Conservation (phyloP, 2,888 invertebrate species). For the Cephus sareptanus region DNA sequence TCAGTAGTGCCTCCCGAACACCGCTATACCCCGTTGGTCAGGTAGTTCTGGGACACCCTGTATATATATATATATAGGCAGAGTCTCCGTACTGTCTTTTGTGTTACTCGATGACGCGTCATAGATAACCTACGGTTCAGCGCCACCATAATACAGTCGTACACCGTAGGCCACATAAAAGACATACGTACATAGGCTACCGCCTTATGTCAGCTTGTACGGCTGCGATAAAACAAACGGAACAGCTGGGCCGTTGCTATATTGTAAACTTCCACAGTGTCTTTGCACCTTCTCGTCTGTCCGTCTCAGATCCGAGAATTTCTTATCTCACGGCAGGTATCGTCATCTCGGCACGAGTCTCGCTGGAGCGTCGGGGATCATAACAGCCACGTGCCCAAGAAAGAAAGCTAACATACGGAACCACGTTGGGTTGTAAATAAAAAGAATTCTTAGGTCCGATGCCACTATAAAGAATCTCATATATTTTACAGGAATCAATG, state of each 20-base stretch:
- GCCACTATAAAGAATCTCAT: background rate
- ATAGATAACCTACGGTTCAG: constrained; percentile 6
- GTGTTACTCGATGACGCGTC: background rate
- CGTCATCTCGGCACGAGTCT: background rate
- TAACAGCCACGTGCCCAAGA: background rate
- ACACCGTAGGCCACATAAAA: background rate
- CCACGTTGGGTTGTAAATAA: background rate
- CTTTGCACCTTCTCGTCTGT: background rate
- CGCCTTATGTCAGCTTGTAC: background rate
- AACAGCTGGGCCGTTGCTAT: background rate
- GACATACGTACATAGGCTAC: background rate
- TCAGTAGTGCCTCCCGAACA: too few relatives aligned
- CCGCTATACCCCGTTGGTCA: too few relatives aligned
- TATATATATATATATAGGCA: background rate
- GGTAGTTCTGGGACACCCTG: too few relatives aligned
- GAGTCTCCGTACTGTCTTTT: background rate
- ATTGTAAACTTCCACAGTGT: background rate
- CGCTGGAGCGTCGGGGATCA: background rate
- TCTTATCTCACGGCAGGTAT: constrained; percentile 2
- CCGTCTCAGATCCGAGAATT: background rate
- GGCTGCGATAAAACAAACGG: constrained; percentile 4
- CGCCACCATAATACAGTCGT: background rate
- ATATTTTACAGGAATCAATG: background rate
- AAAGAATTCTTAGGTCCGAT: background rate
- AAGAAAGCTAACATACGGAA: background rate